Percentiles rank a stretch among this genome's conserved stretches.
These are phyloP conservation scores for Crotalus horridus DNA, from an alignment of 2,113 vertebrate species.

Conservation along the genomic window DNA sequence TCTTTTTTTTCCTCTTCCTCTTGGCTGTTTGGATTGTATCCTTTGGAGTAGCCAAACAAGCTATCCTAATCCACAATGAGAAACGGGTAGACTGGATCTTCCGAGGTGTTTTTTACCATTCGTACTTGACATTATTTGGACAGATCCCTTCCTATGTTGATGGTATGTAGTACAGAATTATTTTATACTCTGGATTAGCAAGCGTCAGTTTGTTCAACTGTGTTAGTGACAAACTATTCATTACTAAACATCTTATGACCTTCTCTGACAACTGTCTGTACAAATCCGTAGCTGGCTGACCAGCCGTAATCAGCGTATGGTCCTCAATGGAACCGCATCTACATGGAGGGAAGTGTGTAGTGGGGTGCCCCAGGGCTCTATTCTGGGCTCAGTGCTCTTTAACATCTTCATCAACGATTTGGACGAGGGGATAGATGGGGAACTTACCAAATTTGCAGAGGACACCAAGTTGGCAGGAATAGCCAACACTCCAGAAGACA, in stretches of 20 bases:
- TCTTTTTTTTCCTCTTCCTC: constrained; percentile 99
- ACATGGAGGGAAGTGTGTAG: too few relatives aligned
- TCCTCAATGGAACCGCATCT: too few relatives aligned
- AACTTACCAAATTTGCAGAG: too few relatives aligned
- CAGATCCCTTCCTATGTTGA: constrained; percentile 86
- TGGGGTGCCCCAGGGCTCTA: too few relatives aligned
- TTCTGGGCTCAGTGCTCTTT: too few relatives aligned
- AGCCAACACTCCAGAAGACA: too few relatives aligned
- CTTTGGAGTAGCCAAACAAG: constrained; percentile 94
- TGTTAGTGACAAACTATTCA: background rate
- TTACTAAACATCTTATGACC: background rate
- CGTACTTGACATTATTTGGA: constrained; percentile 92
- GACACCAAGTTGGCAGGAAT: too few relatives aligned
- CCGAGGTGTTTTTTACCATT: constrained; percentile 88
- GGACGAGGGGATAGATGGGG: too few relatives aligned
- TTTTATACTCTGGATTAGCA: background rate
- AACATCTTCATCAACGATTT: too few relatives aligned
- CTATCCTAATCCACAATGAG: constrained; percentile 94
- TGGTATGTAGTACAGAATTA: constrained; percentile 62
- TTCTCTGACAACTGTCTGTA: background rate
- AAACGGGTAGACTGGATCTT: constrained; percentile 86
- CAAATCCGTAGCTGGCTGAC: background rate
- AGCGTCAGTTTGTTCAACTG: background rate
- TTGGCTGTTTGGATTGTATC: constrained; percentile 95
- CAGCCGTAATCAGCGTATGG: too few relatives aligned